Evolutionary conservation across 1,140 invertebrate genomes (phyloP).

Genomic region (Leucophenga varia): DNA sequence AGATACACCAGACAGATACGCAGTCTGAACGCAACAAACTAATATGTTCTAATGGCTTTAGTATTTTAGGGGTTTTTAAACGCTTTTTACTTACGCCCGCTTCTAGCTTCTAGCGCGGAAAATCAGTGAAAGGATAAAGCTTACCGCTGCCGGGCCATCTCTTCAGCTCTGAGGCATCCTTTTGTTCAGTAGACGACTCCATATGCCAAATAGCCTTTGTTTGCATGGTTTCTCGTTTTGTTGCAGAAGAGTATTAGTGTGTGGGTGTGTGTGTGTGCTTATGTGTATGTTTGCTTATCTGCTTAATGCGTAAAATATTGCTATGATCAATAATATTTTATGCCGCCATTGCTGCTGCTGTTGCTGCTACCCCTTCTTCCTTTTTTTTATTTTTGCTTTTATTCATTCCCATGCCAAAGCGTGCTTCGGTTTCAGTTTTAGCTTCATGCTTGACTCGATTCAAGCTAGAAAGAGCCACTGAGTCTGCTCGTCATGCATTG

Average conservation of each 20-base stretch:
- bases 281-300: constrained; percentile 38
- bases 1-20: background rate
- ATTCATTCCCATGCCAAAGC: no score
- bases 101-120: no score
- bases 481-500: constrained; percentile 29
- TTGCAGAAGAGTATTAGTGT: no score
- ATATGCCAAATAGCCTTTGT: background rate
- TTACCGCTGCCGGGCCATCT: constrained; percentile 32
- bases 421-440: constrained; percentile 12
- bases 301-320: constrained; percentile 51
- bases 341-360: constrained; percentile 23
- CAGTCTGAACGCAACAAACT: constrained; percentile 23
- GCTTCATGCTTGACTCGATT: constrained; percentile 4
- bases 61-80: constrained; percentile 47
- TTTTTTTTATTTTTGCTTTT: no score
- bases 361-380: background rate
- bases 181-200: constrained; percentile 42
- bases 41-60: constrained; percentile 52
- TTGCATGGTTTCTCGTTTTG: background rate
- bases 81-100: constrained; percentile 20
- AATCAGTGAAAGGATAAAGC: constrained; percentile 45
- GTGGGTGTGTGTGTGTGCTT: constrained; percentile 46
- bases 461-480: no score
- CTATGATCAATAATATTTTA: constrained; percentile 51
- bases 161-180: constrained; percentile 30